These are phyloP conservation scores for Anthoscopus minutus DNA, from an alignment of 2,113 vertebrate species.

Conservation along the genomic window DNA sequence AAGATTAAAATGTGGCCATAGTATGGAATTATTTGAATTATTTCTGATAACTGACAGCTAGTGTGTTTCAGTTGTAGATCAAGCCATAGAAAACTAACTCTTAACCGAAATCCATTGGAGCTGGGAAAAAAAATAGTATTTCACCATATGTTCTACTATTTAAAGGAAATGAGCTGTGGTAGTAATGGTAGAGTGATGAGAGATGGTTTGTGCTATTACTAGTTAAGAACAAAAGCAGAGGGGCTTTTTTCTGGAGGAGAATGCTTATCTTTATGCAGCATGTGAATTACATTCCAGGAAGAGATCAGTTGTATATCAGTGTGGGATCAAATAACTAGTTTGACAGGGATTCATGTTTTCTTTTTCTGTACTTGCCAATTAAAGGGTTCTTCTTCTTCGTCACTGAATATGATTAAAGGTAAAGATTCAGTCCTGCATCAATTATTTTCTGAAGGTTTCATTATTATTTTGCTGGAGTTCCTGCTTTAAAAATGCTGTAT, in stretches of 20 bases:
- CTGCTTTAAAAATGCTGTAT: neutral
- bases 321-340: conserved; percentile 37
- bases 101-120: neutral
- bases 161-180: neutral
- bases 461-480: neutral
- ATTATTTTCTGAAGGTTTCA: neutral
- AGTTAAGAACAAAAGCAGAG: neutral
- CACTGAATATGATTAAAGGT: neutral
- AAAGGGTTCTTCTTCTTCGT: neutral
- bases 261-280: neutral
- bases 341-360: conserved; percentile 6
- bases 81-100: neutral
- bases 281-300: neutral
- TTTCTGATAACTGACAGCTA: neutral
- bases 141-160: neutral
- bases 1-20: conserved; percentile 3
- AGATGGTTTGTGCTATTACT: neutral
- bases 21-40: neutral
- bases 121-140: neutral
- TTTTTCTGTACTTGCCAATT: conserved; percentile 10
- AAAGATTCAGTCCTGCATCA: neutral
- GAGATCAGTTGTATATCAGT: conserved; percentile 4
- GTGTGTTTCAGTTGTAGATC: neutral
- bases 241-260: neutral
- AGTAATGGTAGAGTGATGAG: neutral